These are phyloP conservation scores for Lindbergichthys nudifrons DNA, from an alignment of 2,797 vertebrate genomes.

Conservation along the genomic window DNA sequence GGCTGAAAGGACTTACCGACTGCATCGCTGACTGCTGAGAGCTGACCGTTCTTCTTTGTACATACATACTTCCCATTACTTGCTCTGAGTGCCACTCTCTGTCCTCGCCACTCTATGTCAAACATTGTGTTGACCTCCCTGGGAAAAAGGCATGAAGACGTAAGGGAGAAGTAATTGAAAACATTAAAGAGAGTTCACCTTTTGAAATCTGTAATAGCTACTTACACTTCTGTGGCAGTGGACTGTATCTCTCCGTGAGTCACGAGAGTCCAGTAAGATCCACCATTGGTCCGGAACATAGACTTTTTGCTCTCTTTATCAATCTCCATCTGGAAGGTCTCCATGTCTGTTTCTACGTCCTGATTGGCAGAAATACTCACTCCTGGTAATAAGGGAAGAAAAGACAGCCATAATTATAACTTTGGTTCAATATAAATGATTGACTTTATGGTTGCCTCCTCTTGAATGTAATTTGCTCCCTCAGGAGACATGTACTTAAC, in stretches of 20 bases:
- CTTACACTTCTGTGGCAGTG: slow-evolving; percentile 93
- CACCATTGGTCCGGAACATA: slow-evolving; percentile 92
- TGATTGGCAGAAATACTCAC: slow-evolving; percentile 97
- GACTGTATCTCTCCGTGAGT: slow-evolving; percentile 94
- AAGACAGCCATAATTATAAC: neutral
- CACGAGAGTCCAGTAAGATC: slow-evolving; percentile 95
- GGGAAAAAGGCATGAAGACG: slow-evolving; percentile 16
- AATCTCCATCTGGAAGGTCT: slow-evolving; percentile 98
- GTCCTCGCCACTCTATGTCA: slow-evolving; percentile 93
- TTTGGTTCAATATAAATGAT: slow-evolving; percentile 10
- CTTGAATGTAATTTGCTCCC: slow-evolving; percentile 30
- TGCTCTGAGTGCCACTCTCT: slow-evolving; percentile 91
- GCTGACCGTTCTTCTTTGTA: slow-evolving; percentile 96
- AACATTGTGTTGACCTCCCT: slow-evolving; percentile 94
- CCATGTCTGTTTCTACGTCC: slow-evolving; percentile 93
- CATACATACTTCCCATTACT: slow-evolving; percentile 94
- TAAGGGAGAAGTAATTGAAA: neutral
- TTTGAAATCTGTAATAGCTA: slow-evolving; percentile 5
- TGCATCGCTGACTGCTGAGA: slow-evolving; percentile 91
- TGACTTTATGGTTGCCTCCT: neutral
- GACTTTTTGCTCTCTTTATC: slow-evolving; percentile 92
- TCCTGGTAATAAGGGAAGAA: slow-evolving; percentile 79
- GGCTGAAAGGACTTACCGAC: slow-evolving; percentile 85
- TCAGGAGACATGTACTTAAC: neutral
- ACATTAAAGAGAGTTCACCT: neutral